Base-by-base conservation (phyloP, 1,140 invertebrate species). In the Drosophila auraria region DNA sequence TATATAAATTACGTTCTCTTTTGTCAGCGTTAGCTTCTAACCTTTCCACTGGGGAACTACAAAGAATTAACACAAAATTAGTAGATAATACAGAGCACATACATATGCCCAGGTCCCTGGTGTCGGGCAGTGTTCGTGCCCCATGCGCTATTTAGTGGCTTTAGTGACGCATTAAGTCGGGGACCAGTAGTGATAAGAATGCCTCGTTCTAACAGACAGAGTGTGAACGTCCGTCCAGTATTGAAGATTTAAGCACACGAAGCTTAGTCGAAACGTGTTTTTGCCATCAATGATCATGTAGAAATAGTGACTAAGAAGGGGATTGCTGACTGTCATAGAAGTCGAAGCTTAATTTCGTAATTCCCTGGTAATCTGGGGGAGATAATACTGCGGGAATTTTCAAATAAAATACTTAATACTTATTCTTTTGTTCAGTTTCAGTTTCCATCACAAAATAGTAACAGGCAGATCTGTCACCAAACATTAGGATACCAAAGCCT, bases 31-130 rank as follows among this genome's bases (percentile, higher is more conserved):
- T 23, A 9, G 27, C 58, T 36, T 59, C 74, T 51, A 78, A 78
- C 40, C 58, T 71, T 78, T 78, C 76, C 76, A 63, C 57, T 71
- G 68, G 53, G 23, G 54, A 79, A 64, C 30, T 79, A 79, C 30
- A 56, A 23, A 42, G 51, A 78, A 79, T 79, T 59, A 79, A 72
- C 54, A 79, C 47, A 61, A 50, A 63, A 79, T 79, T 79, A 79
- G 76, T 60, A 63, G 68, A 79, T 78, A 78, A 70, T 79, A 51
- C 74, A 42, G 50, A 23, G 54, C 54, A 15, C 36, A 38, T 44
- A 40, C 54, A 69, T 25, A 40, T 33, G 56, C 14, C 40, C 45
- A 38, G 17, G 20, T 36, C 49, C 49, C 47, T 38, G 27, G 12
- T 36, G 50, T 56, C 56, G 2, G 6, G 25, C 25, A 27, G 30